Base-by-base conservation (phyloP, 2,888 invertebrate species). In the Brachylomia viminalis region DNA sequence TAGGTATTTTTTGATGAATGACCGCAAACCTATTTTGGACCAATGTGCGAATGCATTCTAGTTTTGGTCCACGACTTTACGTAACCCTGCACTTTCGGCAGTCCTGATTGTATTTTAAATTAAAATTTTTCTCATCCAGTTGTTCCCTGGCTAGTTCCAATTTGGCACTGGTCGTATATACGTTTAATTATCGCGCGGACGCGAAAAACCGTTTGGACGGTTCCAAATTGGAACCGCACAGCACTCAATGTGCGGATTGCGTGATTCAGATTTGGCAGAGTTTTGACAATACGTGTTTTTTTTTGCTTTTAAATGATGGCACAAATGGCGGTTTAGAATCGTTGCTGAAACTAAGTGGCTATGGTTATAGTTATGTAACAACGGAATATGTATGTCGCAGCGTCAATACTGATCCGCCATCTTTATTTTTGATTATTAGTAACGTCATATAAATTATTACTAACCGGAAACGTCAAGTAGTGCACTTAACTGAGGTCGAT, bases 131-230 rank as follows among this genome's bases (percentile, higher is more conserved):
- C 17, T 15, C 45, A 75, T 61, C 49, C 11, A 33, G 33, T 17
- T 49, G 20, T 27, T 61, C 49, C 17, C 59, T 66, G 33, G 27
- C 68, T 4, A 27, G 23, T n/a, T 67, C 58, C 82, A 81, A 72
- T 81, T 77, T 83, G 84, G 84, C 74, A 79, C 56, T 52, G 66
- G 30, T 30, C 56, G 62, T n/a, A n/a, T n/a, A n/a, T n/a, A n/a
- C 65, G 64, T 64, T 82, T 81, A 83, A 81, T 83, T 72, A 81
- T 72, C 62, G 58, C 64, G 23, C 49, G 47, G 15, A n/a, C n/a
- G n/a, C n/a, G n/a, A n/a, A n/a, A n/a, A n/a, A n/a, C n/a, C n/a
- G n/a, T n/a, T n/a, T n/a, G n/a, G n/a, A 13, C n/a, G 30, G 58
- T 70, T 66, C 75, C 69, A 79, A 83, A 67, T 79, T 83, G 83